A percentile compares a stretch with the other conserved stretches of the same genome.
Evolutionary conservation across 1,140 invertebrate species (phyloP).

Genomic region (Geopemphigus sp.): DNA sequence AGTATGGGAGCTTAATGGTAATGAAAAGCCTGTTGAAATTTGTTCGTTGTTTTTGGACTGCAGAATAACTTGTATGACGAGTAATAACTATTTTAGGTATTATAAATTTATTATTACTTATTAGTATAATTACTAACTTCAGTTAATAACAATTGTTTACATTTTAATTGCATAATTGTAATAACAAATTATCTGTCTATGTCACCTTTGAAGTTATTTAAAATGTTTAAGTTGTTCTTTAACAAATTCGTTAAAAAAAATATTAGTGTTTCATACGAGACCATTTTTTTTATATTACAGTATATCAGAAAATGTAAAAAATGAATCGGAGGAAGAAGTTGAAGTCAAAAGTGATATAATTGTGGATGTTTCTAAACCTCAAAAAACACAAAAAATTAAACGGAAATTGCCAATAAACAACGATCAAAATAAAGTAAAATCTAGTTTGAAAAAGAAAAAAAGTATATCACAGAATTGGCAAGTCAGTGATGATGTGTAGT

Average conservation of each 20-base stretch:
- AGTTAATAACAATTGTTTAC: too few relatives aligned
- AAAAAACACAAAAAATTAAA: not conserved
- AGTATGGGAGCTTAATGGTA: conserved; percentile 33
- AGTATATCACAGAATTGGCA: conserved; percentile 10
- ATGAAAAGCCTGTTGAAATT: conserved; percentile 38
- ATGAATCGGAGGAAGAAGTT: conserved; percentile 21
- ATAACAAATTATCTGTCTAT: too few relatives aligned
- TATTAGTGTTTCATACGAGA: too few relatives aligned
- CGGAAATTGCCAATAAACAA: not conserved
- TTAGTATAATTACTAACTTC: not conserved
- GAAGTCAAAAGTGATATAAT: conserved; percentile 20
- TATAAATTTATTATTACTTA: not conserved
- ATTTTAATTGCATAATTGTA: too few relatives aligned
- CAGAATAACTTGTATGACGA: conserved; percentile 50
- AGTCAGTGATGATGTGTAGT: conserved; percentile 23
- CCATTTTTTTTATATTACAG: not conserved
- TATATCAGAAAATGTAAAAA: conserved; percentile 13
- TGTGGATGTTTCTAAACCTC: not conserved
- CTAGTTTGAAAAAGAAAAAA: conserved; percentile 31
- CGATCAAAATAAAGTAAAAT: conserved; percentile 1
- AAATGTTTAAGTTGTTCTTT: not conserved
- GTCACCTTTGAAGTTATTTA: too few relatives aligned
- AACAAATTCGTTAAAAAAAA: too few relatives aligned
- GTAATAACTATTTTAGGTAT: conserved; percentile 12
- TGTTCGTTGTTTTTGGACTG: conserved; percentile 49